Conservation (phyloP, 2,113 vertebrate genomes). For the Rhineura floridana region DNA sequence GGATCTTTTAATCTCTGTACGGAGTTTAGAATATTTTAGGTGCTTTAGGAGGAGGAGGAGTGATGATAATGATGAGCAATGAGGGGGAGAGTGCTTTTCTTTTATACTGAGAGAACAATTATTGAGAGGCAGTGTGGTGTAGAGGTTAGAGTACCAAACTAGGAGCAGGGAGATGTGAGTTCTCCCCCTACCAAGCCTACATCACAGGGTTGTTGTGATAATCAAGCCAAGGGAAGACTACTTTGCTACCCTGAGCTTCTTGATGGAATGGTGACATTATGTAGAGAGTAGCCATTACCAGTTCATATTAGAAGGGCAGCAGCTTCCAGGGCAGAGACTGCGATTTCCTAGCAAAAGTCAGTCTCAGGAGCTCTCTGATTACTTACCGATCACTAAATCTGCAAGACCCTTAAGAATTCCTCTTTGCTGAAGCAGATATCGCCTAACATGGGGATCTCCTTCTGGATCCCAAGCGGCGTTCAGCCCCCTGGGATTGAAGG, state of each 20-base stretch:
- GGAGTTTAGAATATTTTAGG: not conserved
- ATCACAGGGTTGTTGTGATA: not conserved
- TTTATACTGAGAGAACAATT: not conserved
- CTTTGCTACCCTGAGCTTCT: no score
- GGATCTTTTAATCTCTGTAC: not conserved
- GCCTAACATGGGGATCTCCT: not conserved
- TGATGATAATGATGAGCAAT: not conserved
- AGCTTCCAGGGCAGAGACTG: not conserved
- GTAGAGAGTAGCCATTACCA: not conserved
- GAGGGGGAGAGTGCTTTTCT: no score
- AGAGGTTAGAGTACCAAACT: not conserved
- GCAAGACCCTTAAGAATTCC: not conserved
- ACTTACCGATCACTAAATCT: not conserved
- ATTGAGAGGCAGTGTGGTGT: not conserved
- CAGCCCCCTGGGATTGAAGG: not conserved
- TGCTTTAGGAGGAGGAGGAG: no score
- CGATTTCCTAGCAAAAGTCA: not conserved
- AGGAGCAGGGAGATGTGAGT: no score
- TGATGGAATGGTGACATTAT: not conserved
- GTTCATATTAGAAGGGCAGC: not conserved
- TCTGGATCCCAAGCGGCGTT: not conserved
- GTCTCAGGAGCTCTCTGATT: not conserved
- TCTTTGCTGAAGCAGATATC: not conserved
- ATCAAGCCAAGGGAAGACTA: not conserved
- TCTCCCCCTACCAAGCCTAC: not conserved